A percentile compares a stretch with the other conserved stretches of the same genome.
Conservation (phyloP, 2,888 invertebrate genomes). For the Spatulosminthurus flaviceps region DNA sequence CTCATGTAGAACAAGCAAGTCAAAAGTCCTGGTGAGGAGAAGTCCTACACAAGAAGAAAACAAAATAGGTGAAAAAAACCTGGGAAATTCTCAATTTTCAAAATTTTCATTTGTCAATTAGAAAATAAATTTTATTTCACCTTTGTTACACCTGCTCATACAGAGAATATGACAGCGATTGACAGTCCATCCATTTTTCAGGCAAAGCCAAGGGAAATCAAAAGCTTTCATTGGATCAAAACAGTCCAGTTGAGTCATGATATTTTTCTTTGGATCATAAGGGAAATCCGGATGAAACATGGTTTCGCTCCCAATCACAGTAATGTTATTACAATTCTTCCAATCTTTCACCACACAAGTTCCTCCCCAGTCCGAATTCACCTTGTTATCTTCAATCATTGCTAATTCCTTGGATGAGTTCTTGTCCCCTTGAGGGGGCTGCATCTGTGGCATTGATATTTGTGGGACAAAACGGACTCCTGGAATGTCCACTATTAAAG, state of each 20-base stretch:
- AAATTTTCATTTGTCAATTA: no score
- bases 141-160: conserved; percentile 57
- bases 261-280: conserved; percentile 34
- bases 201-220: conserved; percentile 52
- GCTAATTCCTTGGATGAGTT: no score
- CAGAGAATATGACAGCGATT: conserved; percentile 58
- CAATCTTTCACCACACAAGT: conserved; percentile 34
- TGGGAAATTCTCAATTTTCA: no score
- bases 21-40: conserved; percentile 25
- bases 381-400: conserved; percentile 29
- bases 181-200: conserved; percentile 59
- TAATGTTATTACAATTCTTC: conserved; percentile 44
- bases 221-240: conserved; percentile 41
- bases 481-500: no score
- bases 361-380: conserved; percentile 41
- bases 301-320: conserved; percentile 21
- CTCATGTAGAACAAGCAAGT: conserved; percentile 33
- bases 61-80: no score
- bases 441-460: no score
- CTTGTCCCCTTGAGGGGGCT: no score
- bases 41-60: neutral
- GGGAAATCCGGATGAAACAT: conserved; percentile 2
- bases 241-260: conserved; percentile 31
- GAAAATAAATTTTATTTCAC: conserved; percentile 30
- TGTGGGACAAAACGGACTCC: no score